Evolutionary conservation across 2,797 vertebrate species (phyloP), one percentile per base, ranked within the genome.

Genomic region (Brachymystax lenok): DNA sequence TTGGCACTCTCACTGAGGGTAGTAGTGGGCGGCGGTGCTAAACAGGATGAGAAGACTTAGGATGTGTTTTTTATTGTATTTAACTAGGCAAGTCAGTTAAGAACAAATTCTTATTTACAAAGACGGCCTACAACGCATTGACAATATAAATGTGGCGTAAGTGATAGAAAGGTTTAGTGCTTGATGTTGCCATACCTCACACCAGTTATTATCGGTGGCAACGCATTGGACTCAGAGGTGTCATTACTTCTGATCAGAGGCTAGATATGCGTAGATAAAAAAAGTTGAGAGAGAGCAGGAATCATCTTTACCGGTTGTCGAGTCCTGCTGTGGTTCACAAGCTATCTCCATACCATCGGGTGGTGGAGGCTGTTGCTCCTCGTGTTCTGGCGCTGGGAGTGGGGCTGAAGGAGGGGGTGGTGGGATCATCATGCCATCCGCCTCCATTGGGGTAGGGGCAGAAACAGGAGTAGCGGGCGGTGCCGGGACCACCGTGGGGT

Each of bases 1-100:
- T 96, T 93, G 1, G 96, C 94, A 6, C 95, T 94, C 74, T 96
- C 96, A 19, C 94, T 96, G 12, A 97, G 82, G 54, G 90, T 91
- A 74, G 86, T 90, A 71, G 87, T 90, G 0, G 86, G 92, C 0
- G 75, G 92, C 0, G 76, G 84, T 0, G 77, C 77, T 4, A 61
- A 19, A 2, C 24, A 72, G 27, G 63, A 66, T 13, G 14, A 27
- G 13, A 28, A 66, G 14, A 30, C 12, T 5, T 30, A 30, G 63
- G 63, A 14, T 27, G 24, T 66, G n/a, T 0, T 0, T 7, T 35
- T 7, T 35, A 24, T 24, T 24, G 1, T 1, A 7, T 35, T 35
- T 35, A 35, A 35, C 35, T 35, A 35, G 6, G 6, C 35, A 35
- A 35, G 35, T 35, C 35, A 28, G 28, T 28, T 28, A 2, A 28